A percentile compares a stretch with the other conserved stretches of the same genome.
phyloP scores from a whole-genome alignment of 2,888 invertebrate genomes.

The Empis livida region DNA sequence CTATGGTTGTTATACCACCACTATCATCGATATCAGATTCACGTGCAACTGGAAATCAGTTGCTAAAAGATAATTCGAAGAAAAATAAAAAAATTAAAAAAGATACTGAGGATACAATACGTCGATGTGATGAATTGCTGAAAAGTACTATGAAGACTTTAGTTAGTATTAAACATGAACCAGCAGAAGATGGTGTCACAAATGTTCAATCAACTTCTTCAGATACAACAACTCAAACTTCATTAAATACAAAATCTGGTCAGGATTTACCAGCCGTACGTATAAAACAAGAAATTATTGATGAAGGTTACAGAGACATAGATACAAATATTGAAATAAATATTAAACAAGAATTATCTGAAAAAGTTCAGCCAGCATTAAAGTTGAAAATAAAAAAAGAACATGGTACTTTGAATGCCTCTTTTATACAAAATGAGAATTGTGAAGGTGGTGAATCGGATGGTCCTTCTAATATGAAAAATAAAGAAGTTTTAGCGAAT shows the following conservation, averaged over 20 bases:
- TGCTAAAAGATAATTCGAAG: no score
- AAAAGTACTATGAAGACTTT: constrained; percentile 29
- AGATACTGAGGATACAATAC: constrained; percentile 18
- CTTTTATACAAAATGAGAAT: constrained; percentile 26
- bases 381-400: constrained; percentile 34
- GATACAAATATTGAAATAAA: constrained; percentile 10
- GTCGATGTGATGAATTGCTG: constrained; percentile 27
- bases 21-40: not conserved
- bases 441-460: constrained; percentile 16
- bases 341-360: constrained; percentile 21
- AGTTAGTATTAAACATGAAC: constrained; percentile 32
- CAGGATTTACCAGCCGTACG: constrained; percentile 1
- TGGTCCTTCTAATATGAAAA: constrained; percentile 20
- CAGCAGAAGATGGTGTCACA: constrained; percentile 21
- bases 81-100: constrained; percentile 16
- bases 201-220: not conserved
- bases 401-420: constrained; percentile 32
- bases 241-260: constrained; percentile 14
- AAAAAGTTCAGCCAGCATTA: constrained; percentile 10
- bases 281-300: constrained; percentile 16
- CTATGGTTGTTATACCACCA: constrained; percentile 1
- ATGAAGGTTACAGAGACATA: constrained; percentile 12
- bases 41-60: not conserved
- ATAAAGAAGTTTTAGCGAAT: constrained; percentile 5
- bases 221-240: constrained; percentile 4